A percentile compares a stretch with the other conserved stretches of the same genome.
Conservation (phyloP, 1,140 invertebrate genomes). For the Orius laevigatus region DNA sequence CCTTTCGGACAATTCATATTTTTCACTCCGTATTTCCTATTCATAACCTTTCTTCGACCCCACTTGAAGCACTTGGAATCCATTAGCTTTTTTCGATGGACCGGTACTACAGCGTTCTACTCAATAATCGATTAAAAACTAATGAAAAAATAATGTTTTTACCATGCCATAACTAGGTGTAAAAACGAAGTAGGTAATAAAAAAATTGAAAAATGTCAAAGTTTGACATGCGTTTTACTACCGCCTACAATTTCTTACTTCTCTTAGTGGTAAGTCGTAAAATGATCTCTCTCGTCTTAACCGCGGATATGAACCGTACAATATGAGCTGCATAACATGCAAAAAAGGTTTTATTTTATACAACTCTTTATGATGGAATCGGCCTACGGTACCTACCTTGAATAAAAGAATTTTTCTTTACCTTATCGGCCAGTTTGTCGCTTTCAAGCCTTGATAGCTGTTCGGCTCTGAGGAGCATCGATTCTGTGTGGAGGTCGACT, state of each 20-base stretch:
- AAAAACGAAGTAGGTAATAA: no score
- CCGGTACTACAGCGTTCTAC: no score
- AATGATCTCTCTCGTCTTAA: conserved; percentile 49
- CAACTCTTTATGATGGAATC: no score
- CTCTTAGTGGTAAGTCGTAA: conserved; percentile 23
- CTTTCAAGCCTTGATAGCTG: conserved; percentile 57
- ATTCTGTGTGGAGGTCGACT: conserved; percentile 61
- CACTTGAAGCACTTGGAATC: no score
- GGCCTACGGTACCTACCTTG: no score
- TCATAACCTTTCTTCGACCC: no score
- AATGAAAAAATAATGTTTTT: no score
- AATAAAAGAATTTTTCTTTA: conserved; percentile 28
- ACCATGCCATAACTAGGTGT: no score
- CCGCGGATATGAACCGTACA: conserved; percentile 47
- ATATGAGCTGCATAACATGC: conserved; percentile 33
- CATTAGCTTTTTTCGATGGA: no score
- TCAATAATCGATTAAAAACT: no score
- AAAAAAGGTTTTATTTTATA: not conserved
- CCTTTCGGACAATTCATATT: no score
- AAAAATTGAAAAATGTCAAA: not conserved
- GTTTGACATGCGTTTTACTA: not conserved
- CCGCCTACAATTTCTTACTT: conserved; percentile 21
- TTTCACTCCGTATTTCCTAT: no score
- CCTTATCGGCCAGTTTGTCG: conserved; percentile 60
- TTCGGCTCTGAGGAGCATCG: conserved; percentile 54